Evolutionary conservation across 2,797 vertebrate species (phyloP).

Genomic region (Anguilla pacifica): DNA sequence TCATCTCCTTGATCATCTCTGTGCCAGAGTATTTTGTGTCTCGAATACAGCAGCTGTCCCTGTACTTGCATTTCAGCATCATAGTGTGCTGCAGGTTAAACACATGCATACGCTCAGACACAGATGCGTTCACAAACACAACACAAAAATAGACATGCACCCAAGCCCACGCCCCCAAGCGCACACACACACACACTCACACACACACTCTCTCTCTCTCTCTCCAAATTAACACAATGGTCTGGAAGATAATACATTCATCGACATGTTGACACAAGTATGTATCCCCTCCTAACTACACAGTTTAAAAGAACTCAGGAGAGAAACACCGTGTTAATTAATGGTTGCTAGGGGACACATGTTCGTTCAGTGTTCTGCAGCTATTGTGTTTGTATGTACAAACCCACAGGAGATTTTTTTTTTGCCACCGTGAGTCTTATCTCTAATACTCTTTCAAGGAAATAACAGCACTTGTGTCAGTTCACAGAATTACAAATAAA

Average conservation of each 20-base stretch:
- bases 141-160: neutral
- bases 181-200: neutral
- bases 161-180: no score
- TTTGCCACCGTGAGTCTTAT: neutral
- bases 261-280: neutral
- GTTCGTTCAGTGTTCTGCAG: neutral
- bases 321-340: neutral
- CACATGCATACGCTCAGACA: neutral
- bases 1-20: neutral
- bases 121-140: neutral
- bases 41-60: neutral
- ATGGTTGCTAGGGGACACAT: conserved; percentile 1
- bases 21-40: neutral
- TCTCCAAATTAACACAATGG: neutral
- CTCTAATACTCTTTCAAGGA: conserved; percentile 2
- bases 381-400: neutral
- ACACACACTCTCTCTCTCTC: neutral
- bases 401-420: neutral
- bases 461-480: conserved; percentile 1
- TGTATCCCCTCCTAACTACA: neutral
- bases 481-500: conserved; percentile 1
- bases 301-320: neutral
- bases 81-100: neutral
- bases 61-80: neutral
- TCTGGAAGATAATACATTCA: neutral